phyloP scores from a whole-genome alignment of 2,113 vertebrate species.

The Microtus pennsylvanicus region DNA sequence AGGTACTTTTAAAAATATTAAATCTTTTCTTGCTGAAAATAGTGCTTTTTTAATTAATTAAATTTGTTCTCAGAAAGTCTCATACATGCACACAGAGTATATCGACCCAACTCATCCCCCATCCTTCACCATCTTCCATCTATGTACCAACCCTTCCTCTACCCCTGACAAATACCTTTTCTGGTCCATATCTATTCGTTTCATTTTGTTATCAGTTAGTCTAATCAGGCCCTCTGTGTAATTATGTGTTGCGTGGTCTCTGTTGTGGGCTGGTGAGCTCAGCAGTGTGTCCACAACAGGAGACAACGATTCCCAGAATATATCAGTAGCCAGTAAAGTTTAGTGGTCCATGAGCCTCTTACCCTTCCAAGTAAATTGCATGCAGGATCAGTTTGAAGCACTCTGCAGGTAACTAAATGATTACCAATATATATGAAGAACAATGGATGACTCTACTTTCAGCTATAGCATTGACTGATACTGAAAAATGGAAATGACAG shows the following conservation, averaged over 20 bases:
- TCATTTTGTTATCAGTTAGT: neutral
- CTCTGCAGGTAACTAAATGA: neutral
- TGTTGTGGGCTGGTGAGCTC: neutral
- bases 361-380: neutral
- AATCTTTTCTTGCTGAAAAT: neutral
- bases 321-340: neutral
- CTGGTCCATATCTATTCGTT: neutral
- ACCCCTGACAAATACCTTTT: neutral
- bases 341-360: neutral
- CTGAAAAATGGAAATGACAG: neutral
- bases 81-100: neutral
- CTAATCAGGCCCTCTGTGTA: neutral
- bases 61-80: neutral
- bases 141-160: neutral
- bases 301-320: neutral
- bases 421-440: neutral
- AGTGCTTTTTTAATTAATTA: neutral
- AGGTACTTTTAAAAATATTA: neutral
- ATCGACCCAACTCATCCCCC: neutral
- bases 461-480: neutral
- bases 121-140: neutral
- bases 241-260: neutral
- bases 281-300: too few species aligned
- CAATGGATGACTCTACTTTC: neutral
- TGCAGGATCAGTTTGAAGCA: neutral